Evolutionary conservation across 2,113 vertebrate genomes (phyloP).

Genomic region (Petromus typicus): DNA sequence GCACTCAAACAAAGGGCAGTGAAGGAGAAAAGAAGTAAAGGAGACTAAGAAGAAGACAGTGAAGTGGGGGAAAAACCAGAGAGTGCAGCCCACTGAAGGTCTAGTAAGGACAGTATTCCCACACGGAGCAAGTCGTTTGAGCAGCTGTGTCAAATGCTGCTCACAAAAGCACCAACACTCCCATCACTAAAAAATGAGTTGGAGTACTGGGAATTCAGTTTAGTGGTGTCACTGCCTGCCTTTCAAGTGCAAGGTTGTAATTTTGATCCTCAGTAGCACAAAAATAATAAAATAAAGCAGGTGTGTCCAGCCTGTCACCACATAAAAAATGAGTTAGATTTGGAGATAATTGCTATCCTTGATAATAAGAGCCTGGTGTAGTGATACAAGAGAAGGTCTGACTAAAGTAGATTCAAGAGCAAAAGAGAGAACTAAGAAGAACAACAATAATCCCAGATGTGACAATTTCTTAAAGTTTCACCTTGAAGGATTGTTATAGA

Average conservation of each 20-base stretch:
- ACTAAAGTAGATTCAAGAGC: not conserved
- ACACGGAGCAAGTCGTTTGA: not conserved
- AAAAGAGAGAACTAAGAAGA: not conserved
- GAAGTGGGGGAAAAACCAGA: not conserved
- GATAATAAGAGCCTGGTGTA: not conserved
- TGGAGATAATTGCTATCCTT: not conserved
- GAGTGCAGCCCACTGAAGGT: not conserved
- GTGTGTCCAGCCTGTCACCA: too few relatives aligned
- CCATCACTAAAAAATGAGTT: not conserved
- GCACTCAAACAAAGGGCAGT: not conserved
- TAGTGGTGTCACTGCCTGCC: too few relatives aligned
- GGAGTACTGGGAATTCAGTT: too few relatives aligned
- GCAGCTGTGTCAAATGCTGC: not conserved
- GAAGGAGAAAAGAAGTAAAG: not conserved
- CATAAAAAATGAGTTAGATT: not conserved
- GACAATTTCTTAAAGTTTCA: constrained; percentile 1
- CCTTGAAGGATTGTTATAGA: not conserved
- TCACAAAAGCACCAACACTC: not conserved
- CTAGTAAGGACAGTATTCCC: not conserved
- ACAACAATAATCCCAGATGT: not conserved
- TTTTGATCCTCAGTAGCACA: too few relatives aligned
- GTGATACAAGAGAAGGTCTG: not conserved
- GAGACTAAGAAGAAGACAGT: not conserved
- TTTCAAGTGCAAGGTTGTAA: too few relatives aligned
- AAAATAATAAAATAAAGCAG: too few relatives aligned